Evolutionary conservation across 92 coral and sea anemone genomes (phyloP).

Genomic region (Actinernus sp.): DNA sequence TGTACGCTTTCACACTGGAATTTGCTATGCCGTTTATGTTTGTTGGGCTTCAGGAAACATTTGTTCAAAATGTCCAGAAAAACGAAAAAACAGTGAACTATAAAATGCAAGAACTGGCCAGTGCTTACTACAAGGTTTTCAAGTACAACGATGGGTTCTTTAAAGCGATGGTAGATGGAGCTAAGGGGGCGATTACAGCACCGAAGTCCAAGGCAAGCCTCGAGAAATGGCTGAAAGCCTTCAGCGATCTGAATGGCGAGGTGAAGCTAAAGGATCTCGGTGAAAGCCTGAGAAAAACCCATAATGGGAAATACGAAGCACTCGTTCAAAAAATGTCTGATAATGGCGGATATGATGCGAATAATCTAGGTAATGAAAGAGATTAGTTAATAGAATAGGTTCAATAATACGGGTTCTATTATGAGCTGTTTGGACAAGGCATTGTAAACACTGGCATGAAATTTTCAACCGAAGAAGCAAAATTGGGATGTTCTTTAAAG

Average conservation of each 20-base stretch:
- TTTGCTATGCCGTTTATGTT: slow-evolving; percentile 68
- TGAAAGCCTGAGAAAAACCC: slow-evolving; percentile 18
- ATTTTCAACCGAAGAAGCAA: too few species aligned
- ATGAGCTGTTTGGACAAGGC: too few species aligned
- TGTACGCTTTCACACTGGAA: slow-evolving; percentile 81
- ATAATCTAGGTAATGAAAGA: slow-evolving; percentile 3
- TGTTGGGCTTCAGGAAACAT: slow-evolving; percentile 28
- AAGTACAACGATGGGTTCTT: slow-evolving; percentile 54
- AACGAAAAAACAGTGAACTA: slow-evolving; percentile 11
- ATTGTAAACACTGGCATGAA: too few species aligned
- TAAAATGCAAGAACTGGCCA: slow-evolving; percentile 67
- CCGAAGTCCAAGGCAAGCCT: neutral
- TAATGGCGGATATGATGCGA: slow-evolving; percentile 19
- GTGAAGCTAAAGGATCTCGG: neutral
- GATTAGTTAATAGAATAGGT: neutral
- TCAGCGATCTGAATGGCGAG: slow-evolving; percentile 3
- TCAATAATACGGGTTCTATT: neutral
- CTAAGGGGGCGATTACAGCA: slow-evolving; percentile 5
- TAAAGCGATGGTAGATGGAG: slow-evolving; percentile 1
- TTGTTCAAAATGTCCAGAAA: slow-evolving; percentile 14
- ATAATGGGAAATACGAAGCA: slow-evolving; percentile 25
- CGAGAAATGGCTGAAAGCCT: slow-evolving; percentile 5
- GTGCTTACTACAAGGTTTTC: slow-evolving; percentile 64
- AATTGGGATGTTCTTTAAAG: too few species aligned
- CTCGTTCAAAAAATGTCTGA: slow-evolving; percentile 29